phyloP scores from a whole-genome alignment of 2,113 vertebrate species.

The Rhinichthys klamathensis region DNA sequence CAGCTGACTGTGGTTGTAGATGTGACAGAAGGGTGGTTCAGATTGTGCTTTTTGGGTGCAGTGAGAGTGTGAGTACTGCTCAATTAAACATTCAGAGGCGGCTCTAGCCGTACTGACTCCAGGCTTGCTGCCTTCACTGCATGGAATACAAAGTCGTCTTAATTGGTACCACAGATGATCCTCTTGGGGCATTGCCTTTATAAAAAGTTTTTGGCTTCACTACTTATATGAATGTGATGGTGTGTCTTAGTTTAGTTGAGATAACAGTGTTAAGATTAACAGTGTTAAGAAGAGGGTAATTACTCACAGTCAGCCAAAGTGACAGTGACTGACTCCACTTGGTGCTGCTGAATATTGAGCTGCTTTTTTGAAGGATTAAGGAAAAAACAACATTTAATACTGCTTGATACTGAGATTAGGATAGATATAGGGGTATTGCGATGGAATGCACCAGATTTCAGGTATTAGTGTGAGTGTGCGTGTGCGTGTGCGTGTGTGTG shows the following conservation, averaged over 20 bases:
- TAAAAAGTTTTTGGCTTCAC: neutral
- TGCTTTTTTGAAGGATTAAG: conserved; percentile 48
- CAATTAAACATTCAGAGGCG: conserved; percentile 49
- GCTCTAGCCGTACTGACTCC: conserved; percentile 6
- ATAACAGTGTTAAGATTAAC: neutral
- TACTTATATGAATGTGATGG: neutral
- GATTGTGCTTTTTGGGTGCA: neutral
- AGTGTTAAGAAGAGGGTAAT: conserved; percentile 3
- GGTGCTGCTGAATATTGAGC: conserved; percentile 36
- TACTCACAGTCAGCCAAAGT: conserved; percentile 12
- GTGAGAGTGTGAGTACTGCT: neutral
- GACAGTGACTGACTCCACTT: conserved; percentile 21
- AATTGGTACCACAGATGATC: conserved; percentile 27
- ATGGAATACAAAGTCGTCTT: conserved; percentile 22
- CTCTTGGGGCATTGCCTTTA: neutral
- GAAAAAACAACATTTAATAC: conserved; percentile 43
- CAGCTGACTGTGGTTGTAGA: neutral
- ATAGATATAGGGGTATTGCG: conserved; percentile 35
- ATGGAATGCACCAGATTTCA: conserved; percentile 36
- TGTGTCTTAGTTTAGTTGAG: conserved; percentile 5
- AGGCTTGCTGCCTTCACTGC: neutral
- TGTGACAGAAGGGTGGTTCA: neutral
- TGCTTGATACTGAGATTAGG: conserved; percentile 47
- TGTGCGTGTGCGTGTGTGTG: no score
- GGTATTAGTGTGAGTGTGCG: neutral